These are phyloP conservation scores for Thalassaphorura encarpata DNA, from an alignment of 1,140 invertebrate species.

Conservation along the genomic window DNA sequence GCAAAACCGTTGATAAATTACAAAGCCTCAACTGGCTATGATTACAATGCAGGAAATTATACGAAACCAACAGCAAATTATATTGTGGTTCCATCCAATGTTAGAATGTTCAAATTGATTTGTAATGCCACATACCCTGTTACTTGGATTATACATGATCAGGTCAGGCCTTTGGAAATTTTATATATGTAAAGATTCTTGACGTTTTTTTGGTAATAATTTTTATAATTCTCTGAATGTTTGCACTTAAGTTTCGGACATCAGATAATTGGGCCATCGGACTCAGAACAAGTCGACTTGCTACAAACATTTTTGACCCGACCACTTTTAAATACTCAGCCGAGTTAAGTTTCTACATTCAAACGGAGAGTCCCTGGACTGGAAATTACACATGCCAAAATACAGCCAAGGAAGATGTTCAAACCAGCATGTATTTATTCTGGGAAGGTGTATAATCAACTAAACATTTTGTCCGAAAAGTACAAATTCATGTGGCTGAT, in stretches of 20 bases:
- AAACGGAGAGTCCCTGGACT: not conserved
- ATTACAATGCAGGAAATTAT: too few species aligned
- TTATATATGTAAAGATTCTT: not conserved
- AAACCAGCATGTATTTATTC: slow-evolving; percentile 1
- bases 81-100: too few species aligned
- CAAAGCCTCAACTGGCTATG: too few species aligned
- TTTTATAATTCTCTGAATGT: not conserved
- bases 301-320: not conserved
- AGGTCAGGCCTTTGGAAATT: not conserved
- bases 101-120: too few species aligned
- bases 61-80: too few species aligned
- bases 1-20: too few species aligned
- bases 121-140: slow-evolving; percentile 5
- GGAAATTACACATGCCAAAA: slow-evolving; percentile 1
- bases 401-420: not conserved
- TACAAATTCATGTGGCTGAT: not conserved
- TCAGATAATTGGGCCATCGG: not conserved
- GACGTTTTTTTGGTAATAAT: not conserved
- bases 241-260: too few species aligned
- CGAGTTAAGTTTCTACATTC: not conserved
- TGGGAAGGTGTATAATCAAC: slow-evolving; percentile 2
- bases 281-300: not conserved
- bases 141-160: slow-evolving; percentile 4
- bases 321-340: not conserved
- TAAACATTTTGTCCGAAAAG: not conserved